phyloP scores from a whole-genome alignment of 1,140 invertebrate genomes.

The Acromyrmex echinatior region DNA sequence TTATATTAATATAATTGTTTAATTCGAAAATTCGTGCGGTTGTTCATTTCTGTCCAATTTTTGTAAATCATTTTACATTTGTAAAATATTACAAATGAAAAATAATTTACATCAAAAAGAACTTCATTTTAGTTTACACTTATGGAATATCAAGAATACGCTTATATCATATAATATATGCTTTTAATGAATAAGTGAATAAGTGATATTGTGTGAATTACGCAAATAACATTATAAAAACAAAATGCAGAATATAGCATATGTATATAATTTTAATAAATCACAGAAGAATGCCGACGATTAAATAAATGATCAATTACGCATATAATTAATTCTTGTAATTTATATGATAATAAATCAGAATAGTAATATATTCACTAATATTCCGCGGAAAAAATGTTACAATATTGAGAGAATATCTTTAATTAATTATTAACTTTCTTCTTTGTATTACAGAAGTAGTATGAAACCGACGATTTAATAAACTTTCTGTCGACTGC shows the following conservation, averaged over 20 bases:
- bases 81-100: neutral
- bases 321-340: constrained; percentile 47
- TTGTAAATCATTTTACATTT: too few relatives aligned
- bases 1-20: neutral
- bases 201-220: constrained; percentile 45
- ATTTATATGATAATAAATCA: constrained; percentile 43
- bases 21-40: neutral
- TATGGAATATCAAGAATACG: neutral
- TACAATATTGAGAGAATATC: neutral
- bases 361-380: constrained; percentile 2
- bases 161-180: neutral
- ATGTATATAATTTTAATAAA: constrained; percentile 47
- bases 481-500: too few relatives aligned
- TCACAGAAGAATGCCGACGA: neutral
- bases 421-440: neutral
- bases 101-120: neutral
- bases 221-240: neutral
- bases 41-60: neutral
- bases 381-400: constrained; percentile 14
- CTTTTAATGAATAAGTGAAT: neutral
- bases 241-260: constrained; percentile 3
- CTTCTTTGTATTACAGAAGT: neutral
- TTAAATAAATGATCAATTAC: constrained; percentile 34
- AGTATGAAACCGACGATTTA: too few relatives aligned
- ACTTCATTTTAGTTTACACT: neutral